Conservation (phyloP, 2,888 invertebrate genomes). For the Hylaea fasciaria region DNA sequence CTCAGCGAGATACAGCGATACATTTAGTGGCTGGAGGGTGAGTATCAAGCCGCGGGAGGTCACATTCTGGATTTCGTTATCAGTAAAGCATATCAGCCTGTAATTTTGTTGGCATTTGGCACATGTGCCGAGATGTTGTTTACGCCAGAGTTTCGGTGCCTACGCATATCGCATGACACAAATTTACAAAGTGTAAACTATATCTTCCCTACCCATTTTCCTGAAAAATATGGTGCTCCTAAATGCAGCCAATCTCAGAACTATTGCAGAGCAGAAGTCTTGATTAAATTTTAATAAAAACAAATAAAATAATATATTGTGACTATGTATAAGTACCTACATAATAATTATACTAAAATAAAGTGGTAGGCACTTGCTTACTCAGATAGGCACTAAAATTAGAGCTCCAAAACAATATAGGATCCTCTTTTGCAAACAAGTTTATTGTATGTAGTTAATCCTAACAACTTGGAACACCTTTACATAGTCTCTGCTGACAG, state of each 20-base stretch:
- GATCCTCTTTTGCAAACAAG: no score
- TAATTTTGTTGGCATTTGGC: slow-evolving; percentile 52
- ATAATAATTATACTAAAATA: no score
- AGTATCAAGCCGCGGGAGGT: slow-evolving; percentile 70
- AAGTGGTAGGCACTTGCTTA: no score
- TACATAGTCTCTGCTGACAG: no score
- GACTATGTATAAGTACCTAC: no score
- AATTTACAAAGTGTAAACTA: slow-evolving; percentile 23
- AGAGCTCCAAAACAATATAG: no score
- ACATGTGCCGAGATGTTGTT: slow-evolving; percentile 64
- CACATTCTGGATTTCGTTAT: slow-evolving; percentile 27
- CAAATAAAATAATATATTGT: no score
- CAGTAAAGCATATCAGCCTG: slow-evolving; percentile 46
- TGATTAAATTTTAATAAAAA: no score
- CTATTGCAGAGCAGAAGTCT: no score
- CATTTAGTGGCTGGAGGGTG: slow-evolving; percentile 98
- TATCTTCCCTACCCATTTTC: neutral
- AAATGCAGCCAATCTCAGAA: neutral
- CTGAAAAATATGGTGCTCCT: neutral
- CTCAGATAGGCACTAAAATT: no score
- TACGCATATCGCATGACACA: slow-evolving; percentile 55
- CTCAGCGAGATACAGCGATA: slow-evolving; percentile 94
- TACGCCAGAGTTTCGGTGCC: slow-evolving; percentile 55
- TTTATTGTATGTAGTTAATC: no score
- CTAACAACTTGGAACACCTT: no score